These are phyloP conservation scores for Orchestes rusci DNA, from an alignment of 2,888 invertebrate genomes.

Conservation along the genomic window DNA sequence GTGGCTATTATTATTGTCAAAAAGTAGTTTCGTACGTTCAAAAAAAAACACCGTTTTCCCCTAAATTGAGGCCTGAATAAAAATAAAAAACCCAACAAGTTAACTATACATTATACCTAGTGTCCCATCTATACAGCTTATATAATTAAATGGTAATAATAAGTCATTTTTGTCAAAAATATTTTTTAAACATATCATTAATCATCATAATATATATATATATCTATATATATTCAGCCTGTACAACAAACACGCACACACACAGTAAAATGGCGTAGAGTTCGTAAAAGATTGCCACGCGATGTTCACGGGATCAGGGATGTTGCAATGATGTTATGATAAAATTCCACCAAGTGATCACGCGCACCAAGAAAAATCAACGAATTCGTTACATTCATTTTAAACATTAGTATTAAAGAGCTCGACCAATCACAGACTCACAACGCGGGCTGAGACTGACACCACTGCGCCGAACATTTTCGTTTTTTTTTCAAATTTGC, in stretches of 20 bases:
- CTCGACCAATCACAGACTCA: constrained; percentile 42
- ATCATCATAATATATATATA: not conserved
- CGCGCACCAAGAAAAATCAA: constrained; percentile 19
- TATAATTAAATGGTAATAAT: constrained; percentile 40
- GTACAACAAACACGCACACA: constrained; percentile 34
- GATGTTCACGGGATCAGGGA: constrained; percentile 18
- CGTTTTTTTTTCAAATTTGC: constrained; percentile 8
- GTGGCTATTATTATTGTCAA: not conserved
- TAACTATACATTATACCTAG: constrained; percentile 40
- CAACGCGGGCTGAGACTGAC: constrained; percentile 27
- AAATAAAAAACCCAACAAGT: constrained; percentile 40
- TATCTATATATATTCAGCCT: constrained; percentile 35
- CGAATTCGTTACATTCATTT: constrained; percentile 15
- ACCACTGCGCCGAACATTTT: constrained; percentile 15
- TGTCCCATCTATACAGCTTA: constrained; percentile 31
- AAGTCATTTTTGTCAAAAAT: constrained; percentile 44
- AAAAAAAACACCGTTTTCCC: constrained; percentile 1
- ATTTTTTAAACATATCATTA: constrained; percentile 34
- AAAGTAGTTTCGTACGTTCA: not conserved
- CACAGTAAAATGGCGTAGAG: constrained; percentile 31
- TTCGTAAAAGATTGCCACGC: constrained; percentile 28
- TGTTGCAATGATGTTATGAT: too few species aligned
- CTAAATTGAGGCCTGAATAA: too few species aligned
- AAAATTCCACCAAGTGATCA: too few species aligned
- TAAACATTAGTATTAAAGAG: constrained; percentile 20